These are phyloP conservation scores for Acanthisitta chloris DNA, from an alignment of 2,113 vertebrate species.

Conservation along the genomic window DNA sequence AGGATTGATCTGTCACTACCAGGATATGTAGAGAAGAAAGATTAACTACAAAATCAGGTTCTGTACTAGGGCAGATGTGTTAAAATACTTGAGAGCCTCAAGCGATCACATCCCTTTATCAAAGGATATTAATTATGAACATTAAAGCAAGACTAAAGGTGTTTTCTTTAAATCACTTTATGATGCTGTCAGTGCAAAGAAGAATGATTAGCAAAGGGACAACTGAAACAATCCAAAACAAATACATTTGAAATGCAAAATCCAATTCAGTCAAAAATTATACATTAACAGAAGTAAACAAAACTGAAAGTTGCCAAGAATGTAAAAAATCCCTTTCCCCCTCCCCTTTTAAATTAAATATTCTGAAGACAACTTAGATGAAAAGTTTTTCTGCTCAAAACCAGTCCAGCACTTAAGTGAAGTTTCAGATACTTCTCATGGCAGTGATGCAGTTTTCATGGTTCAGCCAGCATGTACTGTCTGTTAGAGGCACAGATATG, in stretches of 20 bases:
- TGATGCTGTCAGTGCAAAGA: not conserved
- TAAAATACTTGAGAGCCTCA: not conserved
- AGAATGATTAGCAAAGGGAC: not conserved
- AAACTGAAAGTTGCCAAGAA: not conserved
- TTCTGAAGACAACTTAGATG: not conserved
- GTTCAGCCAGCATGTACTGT: not conserved
- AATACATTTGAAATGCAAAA: conserved; percentile 5
- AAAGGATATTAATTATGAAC: not conserved
- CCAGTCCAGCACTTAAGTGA: not conserved
- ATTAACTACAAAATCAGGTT: not conserved
- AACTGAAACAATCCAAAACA: not conserved
- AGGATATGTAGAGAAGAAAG: not conserved
- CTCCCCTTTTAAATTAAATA: not conserved
- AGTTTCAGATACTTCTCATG: not conserved
- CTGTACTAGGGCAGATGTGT: not conserved
- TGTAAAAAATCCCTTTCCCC: not conserved
- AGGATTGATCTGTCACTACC: not conserved
- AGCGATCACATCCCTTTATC: not conserved
- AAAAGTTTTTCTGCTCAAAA: not conserved
- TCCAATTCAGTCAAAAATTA: not conserved
- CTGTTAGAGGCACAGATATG: not conserved
- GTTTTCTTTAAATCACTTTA: not conserved
- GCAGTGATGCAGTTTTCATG: not conserved
- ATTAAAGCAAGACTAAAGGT: not conserved
- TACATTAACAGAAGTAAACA: not conserved